A percentile compares a stretch with the other conserved stretches of the same genome.
phyloP scores from a whole-genome alignment of 2,888 invertebrate species.

The Salticus scenicus region DNA sequence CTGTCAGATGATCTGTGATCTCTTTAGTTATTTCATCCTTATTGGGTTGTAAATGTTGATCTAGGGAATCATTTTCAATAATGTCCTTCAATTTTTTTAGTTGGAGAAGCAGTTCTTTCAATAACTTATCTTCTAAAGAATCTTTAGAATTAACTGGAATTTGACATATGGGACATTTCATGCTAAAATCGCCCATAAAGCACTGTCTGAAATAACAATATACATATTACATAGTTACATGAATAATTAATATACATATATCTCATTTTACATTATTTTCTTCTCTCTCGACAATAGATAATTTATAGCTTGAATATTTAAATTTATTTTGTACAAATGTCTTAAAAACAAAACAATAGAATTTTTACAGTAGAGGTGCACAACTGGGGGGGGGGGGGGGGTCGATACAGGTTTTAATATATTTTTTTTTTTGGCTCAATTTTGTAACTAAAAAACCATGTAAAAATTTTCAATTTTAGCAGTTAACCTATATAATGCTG shows the following conservation, averaged over 20 bases:
- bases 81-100: constrained; percentile 18
- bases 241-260: not conserved
- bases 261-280: too few species aligned
- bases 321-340: too few species aligned
- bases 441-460: too few species aligned
- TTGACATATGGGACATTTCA: constrained; percentile 50
- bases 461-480: too few species aligned
- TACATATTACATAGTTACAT: not conserved
- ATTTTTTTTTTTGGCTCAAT: too few species aligned
- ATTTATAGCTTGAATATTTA: too few species aligned
- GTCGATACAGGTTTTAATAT: too few species aligned
- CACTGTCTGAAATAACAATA: constrained; percentile 19
- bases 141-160: constrained; percentile 28
- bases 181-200: not conserved
- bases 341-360: too few species aligned
- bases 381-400: too few species aligned
- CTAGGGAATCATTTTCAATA: not conserved
- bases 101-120: constrained; percentile 25
- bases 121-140: constrained; percentile 42
- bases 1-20: not conserved
- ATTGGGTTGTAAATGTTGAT: not conserved
- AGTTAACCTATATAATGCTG: too few species aligned
- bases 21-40: not conserved
- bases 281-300: too few species aligned
- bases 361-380: too few species aligned